Evolutionary conservation across 2,888 invertebrate genomes (phyloP), one percentile per base, ranked within the genome.

Genomic region (Smittia aterrima): DNA sequence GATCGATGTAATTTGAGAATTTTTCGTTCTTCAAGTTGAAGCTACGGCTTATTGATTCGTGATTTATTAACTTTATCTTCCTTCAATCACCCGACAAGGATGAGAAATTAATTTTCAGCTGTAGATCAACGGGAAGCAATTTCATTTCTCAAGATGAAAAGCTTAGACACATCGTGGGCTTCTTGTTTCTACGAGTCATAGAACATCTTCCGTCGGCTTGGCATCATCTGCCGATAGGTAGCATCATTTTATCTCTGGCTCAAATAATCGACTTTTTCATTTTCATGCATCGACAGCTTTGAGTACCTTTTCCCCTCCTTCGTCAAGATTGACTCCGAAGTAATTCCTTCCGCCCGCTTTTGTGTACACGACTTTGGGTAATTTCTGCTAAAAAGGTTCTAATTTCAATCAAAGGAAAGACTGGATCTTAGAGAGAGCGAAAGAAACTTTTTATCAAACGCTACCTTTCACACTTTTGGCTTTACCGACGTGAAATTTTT

Each of bases 301-400:
- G 16, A 47, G 16, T 2, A 47, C 47, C 47, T 47, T 47, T 47
- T 47, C 11, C 16, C 16, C 18, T 58, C 18, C 58, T 22, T 18
- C 22, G 6, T 1, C 18, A 20, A 58, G 18, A 22, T 58, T 58
- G n/a, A 22, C 16, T 18, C 58, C 1, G 20, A 16, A 18, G 32
- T 32, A 32, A 32, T 32, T 20, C 11, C 22, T 58, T 20, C 22
- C 9, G 58, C 9, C 16, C 18, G 58, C 18, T 32, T 32, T 32
- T 32, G 32, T 32, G 32, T 32, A 32, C 32, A 32, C 4, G 32
- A 32, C 32, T 58, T 58, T 1, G 9, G 9, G 18, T 58, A 20
- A 20, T 58, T 20, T 58, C 22, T 58, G 22, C 58, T 20, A 20
- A 58, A 58, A 58, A 58, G 58, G 58, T 58, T 58, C 58, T 58